Conservation (phyloP, 2,888 invertebrate genomes). For the Embidobia sp. region DNA sequence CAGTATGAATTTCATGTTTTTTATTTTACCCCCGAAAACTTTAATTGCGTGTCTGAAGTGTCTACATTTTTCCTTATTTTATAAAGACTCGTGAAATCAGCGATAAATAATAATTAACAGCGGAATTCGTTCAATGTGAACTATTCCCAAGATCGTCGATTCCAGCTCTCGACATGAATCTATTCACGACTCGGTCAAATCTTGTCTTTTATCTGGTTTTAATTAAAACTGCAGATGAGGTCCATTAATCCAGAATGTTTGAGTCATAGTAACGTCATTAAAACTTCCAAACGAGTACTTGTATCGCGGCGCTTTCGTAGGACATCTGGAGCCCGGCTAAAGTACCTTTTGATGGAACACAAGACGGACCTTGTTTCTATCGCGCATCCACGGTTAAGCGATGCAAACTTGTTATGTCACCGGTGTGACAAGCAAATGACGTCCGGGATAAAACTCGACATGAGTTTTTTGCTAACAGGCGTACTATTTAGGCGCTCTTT, state of each 20-base stretch:
- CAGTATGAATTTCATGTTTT: too few species aligned
- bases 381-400: constrained; percentile 6
- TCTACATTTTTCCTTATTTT: too few species aligned
- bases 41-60: too few species aligned
- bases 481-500: constrained; percentile 9
- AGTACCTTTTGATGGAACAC: constrained; percentile 28
- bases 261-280: constrained; percentile 29
- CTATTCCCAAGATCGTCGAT: background rate
- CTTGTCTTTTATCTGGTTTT: constrained; percentile 19
- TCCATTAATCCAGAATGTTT: constrained; percentile 16
- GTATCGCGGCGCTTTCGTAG: constrained; percentile 1
- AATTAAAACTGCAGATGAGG: constrained; percentile 25
- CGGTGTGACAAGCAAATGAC: constrained; percentile 19
- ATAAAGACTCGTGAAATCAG: too few species aligned
- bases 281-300: constrained; percentile 18
- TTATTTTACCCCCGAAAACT: too few species aligned
- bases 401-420: constrained; percentile 34
- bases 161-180: constrained; percentile 6
- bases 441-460: constrained; percentile 4
- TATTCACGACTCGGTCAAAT: constrained; percentile 9
- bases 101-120: too few species aligned
- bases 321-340: constrained; percentile 26
- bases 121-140: too few species aligned
- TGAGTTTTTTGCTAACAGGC: constrained; percentile 7
- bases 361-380: constrained; percentile 1